phyloP scores from a whole-genome alignment of 2,113 vertebrate species.

The Corvus moneduloides region DNA sequence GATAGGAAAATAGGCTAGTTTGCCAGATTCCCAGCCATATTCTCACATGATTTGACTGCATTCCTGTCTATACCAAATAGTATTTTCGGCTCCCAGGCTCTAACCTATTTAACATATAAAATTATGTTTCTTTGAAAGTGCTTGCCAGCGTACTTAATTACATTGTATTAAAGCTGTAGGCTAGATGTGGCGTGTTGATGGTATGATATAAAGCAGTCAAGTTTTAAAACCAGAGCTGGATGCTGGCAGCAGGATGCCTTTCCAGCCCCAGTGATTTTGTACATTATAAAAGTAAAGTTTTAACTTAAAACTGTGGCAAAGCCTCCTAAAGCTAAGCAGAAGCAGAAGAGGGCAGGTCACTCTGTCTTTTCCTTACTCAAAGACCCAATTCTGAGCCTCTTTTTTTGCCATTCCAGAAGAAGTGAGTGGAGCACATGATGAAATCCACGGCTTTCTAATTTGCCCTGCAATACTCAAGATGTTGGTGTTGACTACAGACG shows the following conservation, averaged over 20 bases:
- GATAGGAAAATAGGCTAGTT: neutral
- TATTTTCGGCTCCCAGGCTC: neutral
- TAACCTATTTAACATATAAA: neutral
- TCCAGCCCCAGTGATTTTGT: neutral
- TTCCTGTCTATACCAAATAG: neutral
- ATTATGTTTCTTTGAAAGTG: neutral
- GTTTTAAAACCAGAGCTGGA: neutral
- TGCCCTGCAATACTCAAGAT: neutral
- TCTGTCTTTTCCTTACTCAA: neutral
- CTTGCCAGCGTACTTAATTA: slow-evolving; percentile 23
- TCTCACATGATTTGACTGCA: neutral
- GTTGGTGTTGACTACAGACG: neutral
- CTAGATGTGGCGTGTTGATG: neutral
- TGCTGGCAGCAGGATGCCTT: neutral
- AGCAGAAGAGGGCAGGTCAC: neutral
- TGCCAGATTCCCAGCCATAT: neutral
- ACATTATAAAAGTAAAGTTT: neutral
- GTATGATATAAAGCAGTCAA: neutral
- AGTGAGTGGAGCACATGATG: neutral
- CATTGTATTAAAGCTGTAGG: neutral
- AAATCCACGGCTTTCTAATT: neutral
- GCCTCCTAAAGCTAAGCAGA: neutral
- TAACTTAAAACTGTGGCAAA: neutral
- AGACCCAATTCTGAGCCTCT: neutral
- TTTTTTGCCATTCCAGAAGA: neutral